These are phyloP conservation scores for Hirtodrosophila cameraria DNA, from an alignment of 2,888 invertebrate species.

Conservation along the genomic window DNA sequence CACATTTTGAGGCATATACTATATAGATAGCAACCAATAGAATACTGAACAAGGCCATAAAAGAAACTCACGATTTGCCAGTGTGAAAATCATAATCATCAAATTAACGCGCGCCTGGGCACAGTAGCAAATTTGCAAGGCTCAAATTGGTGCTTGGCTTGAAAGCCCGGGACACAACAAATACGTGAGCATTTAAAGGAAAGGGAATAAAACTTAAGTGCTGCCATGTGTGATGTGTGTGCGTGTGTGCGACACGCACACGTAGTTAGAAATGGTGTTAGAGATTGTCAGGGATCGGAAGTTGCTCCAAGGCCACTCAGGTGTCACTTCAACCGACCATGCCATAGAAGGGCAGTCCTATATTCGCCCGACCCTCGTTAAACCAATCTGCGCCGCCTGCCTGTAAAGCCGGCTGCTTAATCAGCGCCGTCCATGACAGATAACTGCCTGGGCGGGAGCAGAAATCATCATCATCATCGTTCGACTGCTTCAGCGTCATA, in stretches of 20 bases:
- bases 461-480: constrained; percentile 46
- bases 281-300: constrained; percentile 9
- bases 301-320: constrained; percentile 47
- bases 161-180: constrained; percentile 40
- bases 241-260: constrained; percentile 36
- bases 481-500: constrained; percentile 64
- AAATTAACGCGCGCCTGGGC: constrained; percentile 63
- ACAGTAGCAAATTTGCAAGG: constrained; percentile 52
- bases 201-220: constrained; percentile 73
- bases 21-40: constrained; percentile 6
- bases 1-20: not conserved
- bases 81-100: constrained; percentile 75
- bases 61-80: constrained; percentile 47
- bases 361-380: constrained; percentile 58
- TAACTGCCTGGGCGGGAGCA: constrained; percentile 56
- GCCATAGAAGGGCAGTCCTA: not conserved
- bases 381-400: constrained; percentile 47
- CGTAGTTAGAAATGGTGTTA: constrained; percentile 12
- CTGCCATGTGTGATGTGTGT: constrained; percentile 46
- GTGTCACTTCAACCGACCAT: constrained; percentile 45
- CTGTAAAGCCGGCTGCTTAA: constrained; percentile 49
- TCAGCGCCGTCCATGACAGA: constrained; percentile 62
- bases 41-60: constrained; percentile 10
- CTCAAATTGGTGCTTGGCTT: constrained; percentile 57
- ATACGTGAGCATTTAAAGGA: constrained; percentile 73